These are phyloP conservation scores for Clarias fuscus DNA, from an alignment of 2,797 vertebrate species.

Conservation along the genomic window DNA sequence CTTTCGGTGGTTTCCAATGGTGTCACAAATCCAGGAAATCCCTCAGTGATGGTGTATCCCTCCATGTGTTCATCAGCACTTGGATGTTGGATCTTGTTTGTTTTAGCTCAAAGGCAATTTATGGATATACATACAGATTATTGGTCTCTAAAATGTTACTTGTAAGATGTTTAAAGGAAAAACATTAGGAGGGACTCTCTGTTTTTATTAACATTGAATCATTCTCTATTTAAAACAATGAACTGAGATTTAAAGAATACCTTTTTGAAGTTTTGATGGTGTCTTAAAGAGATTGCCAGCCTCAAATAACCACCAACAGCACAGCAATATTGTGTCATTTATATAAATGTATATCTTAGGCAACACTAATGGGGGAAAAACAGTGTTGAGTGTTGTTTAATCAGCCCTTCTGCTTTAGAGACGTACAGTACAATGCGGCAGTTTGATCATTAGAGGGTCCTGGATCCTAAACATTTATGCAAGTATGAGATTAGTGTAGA, in stretches of 20 bases:
- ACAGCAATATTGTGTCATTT: not conserved
- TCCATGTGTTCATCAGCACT: not conserved
- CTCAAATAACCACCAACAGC: too few relatives aligned
- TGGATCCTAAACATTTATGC: not conserved
- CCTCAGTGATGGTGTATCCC: not conserved
- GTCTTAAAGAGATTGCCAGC: not conserved
- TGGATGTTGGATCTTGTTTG: not conserved
- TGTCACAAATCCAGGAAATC: not conserved
- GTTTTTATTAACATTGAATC: not conserved
- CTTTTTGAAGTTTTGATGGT: not conserved
- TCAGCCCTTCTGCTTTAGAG: not conserved
- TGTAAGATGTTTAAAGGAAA: not conserved
- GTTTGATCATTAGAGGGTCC: not conserved
- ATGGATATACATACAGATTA: not conserved
- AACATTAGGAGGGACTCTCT: not conserved
- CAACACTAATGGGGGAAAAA: not conserved
- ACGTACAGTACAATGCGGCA: not conserved
- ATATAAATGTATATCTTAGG: too few relatives aligned
- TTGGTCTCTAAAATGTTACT: not conserved
- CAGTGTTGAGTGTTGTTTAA: not conserved
- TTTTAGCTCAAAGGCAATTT: not conserved
- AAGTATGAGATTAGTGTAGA: not conserved
- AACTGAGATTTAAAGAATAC: not conserved
- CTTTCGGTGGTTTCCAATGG: not conserved
- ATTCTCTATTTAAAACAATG: not conserved